Evolutionary conservation across 2,113 vertebrate species (phyloP), one percentile per base, ranked within the genome.

Genomic region (Dendrocopos noguchii): DNA sequence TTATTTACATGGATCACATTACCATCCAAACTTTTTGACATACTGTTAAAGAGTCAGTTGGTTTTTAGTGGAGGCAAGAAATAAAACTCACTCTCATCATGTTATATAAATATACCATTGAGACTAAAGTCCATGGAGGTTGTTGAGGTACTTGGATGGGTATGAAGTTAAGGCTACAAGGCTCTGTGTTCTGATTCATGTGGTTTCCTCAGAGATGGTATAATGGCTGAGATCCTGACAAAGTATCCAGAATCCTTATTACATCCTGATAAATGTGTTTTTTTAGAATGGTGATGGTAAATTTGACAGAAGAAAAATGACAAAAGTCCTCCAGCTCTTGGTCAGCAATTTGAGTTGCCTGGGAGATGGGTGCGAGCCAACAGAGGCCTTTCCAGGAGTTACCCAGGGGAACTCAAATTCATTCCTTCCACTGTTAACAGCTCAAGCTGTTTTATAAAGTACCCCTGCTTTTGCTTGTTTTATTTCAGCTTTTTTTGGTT

Each of bases 131-230:
- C 64, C 29, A 15, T 6, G 8, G 67, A 80, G 31, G 60, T 59
- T 61, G 36, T 63, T 75, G 25, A 80, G 74, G 22, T 80, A 47
- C 27, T 85, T 14, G 5, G 66, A 36, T 91, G 72, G 84, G 68
- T 78, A 34, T 57, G 34, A 66, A 75, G 12, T 25, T 94, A 55
- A 77, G 57, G n/a, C 67, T 95, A 91, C 57, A 75, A 86, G 80
- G 65, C 36, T 92, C 83, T 83, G 56, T 87, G 78, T 95, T 96
- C 76, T 68, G 28, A 84, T 85, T 79, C 2, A 61, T 91, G 47
- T 57, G 25, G 74, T 93, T 94, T 96, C 61, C 84, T 94, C 79
- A 95, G 87, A 72, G 88, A 91, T 75, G 84, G 64, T 19, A 72
- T 66, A 80, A 53, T 52, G 34, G 91, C 33, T 82, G 71, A 90